Evolutionary conservation across 2,113 vertebrate species (phyloP).

Genomic region (Hyperopisus bebe): DNA sequence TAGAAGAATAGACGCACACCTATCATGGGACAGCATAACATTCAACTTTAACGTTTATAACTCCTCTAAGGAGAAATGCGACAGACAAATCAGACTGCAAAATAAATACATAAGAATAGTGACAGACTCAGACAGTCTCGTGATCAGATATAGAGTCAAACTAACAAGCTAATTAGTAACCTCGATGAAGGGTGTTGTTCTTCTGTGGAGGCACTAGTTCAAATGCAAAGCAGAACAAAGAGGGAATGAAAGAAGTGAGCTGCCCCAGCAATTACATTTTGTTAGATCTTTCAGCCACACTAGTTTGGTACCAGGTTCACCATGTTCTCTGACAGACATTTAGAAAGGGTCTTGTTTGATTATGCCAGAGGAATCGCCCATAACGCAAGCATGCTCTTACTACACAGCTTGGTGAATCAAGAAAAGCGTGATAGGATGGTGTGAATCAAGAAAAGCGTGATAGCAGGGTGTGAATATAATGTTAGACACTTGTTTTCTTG

Average conservation of each 20-base stretch:
- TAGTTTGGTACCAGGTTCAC: neutral
- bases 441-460: no score
- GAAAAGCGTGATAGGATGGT: no score
- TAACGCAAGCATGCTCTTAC: neutral
- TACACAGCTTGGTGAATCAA: neutral
- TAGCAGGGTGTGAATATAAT: neutral
- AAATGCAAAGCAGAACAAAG: neutral
- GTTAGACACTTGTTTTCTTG: neutral
- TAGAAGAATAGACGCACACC: neutral
- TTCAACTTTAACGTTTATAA: neutral
- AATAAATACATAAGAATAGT: neutral
- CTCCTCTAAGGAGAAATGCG: neutral
- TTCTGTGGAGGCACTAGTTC: neutral
- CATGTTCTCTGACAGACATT: neutral
- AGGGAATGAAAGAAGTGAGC: neutral
- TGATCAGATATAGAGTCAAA: neutral
- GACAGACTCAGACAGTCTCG: neutral
- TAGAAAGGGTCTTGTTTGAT: neutral
- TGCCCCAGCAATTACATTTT: neutral
- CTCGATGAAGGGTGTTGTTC: neutral
- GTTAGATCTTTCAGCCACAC: neutral
- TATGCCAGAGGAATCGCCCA: neutral
- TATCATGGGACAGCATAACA: neutral
- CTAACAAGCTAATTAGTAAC: neutral
- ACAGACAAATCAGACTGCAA: neutral